A percentile compares a stretch with the other conserved stretches of the same genome.
Conservation (phyloP, 2,113 vertebrate genomes). For the Saccopteryx bilineata region DNA sequence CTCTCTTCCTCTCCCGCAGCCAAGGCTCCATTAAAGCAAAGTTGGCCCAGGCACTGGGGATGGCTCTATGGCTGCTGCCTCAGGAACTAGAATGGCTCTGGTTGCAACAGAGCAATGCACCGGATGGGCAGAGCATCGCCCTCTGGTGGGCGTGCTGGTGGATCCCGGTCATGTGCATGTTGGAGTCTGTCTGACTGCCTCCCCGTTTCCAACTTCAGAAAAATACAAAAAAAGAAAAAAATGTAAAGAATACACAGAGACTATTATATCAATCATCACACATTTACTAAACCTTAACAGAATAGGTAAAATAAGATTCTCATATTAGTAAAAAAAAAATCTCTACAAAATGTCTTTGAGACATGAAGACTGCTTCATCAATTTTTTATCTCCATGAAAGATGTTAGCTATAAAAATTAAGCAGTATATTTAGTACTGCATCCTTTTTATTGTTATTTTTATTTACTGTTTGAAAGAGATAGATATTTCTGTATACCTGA, state of each 20-base stretch:
- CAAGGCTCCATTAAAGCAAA: no score
- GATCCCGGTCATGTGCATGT: no score
- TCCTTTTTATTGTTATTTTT: constrained; percentile 89
- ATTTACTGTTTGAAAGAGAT: constrained; percentile 92
- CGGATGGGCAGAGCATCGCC: no score
- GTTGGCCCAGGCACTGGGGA: no score
- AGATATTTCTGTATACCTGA: constrained; percentile 94
- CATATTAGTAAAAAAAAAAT: constrained; percentile 87
- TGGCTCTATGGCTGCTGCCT: no score
- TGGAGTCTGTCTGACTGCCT: no score
- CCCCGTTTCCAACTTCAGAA: no score
- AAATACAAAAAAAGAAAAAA: not conserved
- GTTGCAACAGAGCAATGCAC: no score
- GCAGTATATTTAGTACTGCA: constrained; percentile 87
- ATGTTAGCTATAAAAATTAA: constrained; percentile 90
- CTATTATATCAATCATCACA: constrained; percentile 85
- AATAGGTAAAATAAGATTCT: constrained; percentile 88
- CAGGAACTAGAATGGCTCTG: no score
- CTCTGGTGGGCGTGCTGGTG: no score
- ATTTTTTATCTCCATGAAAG: constrained; percentile 85
- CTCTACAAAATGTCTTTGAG: constrained; percentile 95
- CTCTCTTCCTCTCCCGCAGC: no score
- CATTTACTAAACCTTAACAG: constrained; percentile 88
- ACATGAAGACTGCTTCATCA: constrained; percentile 91
- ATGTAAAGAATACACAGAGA: constrained; percentile 82